Evolutionary conservation across 1,140 invertebrate genomes (phyloP).

Genomic region (Triops longicaudatus): DNA sequence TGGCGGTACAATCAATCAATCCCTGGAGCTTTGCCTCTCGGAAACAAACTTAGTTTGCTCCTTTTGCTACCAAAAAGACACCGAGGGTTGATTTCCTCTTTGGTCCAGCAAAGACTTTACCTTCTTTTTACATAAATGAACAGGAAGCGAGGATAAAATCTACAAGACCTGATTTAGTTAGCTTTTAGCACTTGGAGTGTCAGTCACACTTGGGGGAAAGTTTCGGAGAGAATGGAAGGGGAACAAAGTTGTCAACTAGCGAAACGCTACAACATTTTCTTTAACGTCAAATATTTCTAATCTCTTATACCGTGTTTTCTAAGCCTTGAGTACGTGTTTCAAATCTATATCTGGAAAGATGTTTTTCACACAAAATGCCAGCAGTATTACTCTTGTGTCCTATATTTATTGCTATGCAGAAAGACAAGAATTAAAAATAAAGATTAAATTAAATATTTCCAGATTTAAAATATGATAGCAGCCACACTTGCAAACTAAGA

Average conservation of each 20-base stretch:
- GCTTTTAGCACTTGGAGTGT: not conserved
- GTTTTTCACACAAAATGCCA: too few species aligned
- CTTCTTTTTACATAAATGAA: not conserved
- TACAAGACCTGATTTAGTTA: not conserved
- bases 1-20: constrained; percentile 8
- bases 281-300: too few species aligned
- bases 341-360: too few species aligned
- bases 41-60: not conserved
- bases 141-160: not conserved
- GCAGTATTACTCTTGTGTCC: too few species aligned
- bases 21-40: not conserved
- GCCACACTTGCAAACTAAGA: not conserved
- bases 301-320: too few species aligned
- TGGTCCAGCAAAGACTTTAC: not conserved
- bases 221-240: not conserved
- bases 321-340: too few species aligned
- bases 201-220: not conserved
- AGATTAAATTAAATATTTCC: not conserved
- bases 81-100: not conserved
- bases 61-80: not conserved
- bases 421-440: too few species aligned
- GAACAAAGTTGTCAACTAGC: not conserved
- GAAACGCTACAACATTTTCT: not conserved
- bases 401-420: too few species aligned
- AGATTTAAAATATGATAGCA: not conserved